Evolutionary conservation across 1,140 invertebrate genomes (phyloP), one percentile per base, ranked within the genome.

Genomic region (Drosophila burlai): DNA sequence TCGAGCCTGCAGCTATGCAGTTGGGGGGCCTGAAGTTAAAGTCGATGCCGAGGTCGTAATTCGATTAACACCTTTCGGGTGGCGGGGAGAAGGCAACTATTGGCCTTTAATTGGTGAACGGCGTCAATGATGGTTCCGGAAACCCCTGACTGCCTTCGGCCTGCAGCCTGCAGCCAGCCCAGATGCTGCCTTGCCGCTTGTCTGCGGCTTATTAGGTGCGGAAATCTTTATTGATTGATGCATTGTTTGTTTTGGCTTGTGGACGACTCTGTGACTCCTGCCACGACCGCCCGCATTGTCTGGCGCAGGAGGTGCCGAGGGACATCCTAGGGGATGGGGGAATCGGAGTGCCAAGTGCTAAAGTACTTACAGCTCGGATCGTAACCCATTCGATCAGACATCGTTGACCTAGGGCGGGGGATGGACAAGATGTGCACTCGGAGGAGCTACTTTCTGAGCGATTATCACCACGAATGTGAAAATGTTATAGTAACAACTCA

Each of bases 211-310:
- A 90, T 90, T 90, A 90, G 85, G 85, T 90, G 85, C 82, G 85
- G 85, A 90, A 90, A 90, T 90, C 85, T 90, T 90, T 90, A 90
- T 90, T 91, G 85, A 90, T 90, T 82, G 81, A 85, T 90, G 79
- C 86, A 76, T 85, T 89, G 85, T 89, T 89, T 89, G 85, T 82
- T 85, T 73, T 89, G 85, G 71, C 63, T 83, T 80, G 75, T 21
- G 79, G 61, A 81, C 43, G 71, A 61, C 68, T 73, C 71, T 29
- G 55, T 18, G 71, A 38, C 66, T 66, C 55, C 55, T 52, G 69
- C 72, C 52, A 36, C 38, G 71, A 59, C 65, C 81, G 83, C 83
- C 83, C 83, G 83, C 83, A 87, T 86, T 52, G 73, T 59, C 38
- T 57, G 74, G 36, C 31, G 13, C 34, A 49, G 29, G 29, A 29